Conservation (phyloP, 2,888 invertebrate genomes). For the Pardosa pseudoannulata region DNA sequence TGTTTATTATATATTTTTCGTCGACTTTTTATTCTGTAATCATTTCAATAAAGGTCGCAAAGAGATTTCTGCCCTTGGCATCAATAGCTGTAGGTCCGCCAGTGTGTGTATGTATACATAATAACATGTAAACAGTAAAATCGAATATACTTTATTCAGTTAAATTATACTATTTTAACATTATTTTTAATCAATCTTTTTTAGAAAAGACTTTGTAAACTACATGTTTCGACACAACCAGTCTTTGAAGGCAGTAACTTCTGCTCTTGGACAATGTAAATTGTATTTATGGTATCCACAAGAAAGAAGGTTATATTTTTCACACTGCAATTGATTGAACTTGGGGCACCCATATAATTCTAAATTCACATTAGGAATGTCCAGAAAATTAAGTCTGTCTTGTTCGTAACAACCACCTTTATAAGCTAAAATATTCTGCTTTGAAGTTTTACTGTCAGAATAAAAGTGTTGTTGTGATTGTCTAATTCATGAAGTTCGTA, state of each 20-base stretch:
- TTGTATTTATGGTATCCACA: background rate
- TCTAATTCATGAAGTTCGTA: background rate
- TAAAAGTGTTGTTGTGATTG: background rate
- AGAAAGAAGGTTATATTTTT: background rate
- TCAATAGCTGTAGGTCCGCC: no score
- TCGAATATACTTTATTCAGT: no score
- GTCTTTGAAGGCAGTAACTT: conserved; percentile 33
- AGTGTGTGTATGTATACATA: no score
- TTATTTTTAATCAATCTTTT: no score
- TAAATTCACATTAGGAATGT: background rate
- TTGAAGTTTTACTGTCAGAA: background rate
- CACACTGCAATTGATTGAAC: background rate
- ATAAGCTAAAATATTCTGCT: background rate
- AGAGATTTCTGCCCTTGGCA: no score
- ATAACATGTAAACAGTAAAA: no score
- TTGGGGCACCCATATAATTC: background rate
- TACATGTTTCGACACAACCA: conserved; percentile 24
- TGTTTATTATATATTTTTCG: no score
- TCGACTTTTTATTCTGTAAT: no score
- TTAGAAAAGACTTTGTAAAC: no score
- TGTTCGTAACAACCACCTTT: background rate
- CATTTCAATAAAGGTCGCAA: no score
- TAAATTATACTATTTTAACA: no score
- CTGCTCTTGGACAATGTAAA: conserved; percentile 25
- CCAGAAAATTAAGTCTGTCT: background rate